Percentiles rank a stretch among this genome's conserved stretches.
Conservation (phyloP, 2,797 vertebrate species). For the Thalassophryne amazonica region DNA sequence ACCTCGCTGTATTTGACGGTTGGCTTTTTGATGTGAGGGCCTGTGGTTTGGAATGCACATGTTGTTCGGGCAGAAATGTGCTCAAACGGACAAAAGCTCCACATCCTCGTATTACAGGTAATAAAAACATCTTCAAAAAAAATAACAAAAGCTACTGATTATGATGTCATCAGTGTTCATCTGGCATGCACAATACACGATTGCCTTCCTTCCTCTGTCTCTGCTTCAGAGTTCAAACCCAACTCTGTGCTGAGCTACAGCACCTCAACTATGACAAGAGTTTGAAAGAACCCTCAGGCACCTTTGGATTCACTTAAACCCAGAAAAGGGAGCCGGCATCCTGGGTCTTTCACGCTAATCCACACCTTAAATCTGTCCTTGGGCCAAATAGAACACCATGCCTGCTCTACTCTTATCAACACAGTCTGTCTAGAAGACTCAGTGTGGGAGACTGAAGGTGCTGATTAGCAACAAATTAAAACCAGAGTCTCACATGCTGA, state of each 20-base stretch:
- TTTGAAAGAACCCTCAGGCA: slow-evolving; percentile 33
- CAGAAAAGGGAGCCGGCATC: slow-evolving; percentile 32
- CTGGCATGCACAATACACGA: slow-evolving; percentile 2
- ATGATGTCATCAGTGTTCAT: neutral
- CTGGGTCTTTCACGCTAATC: slow-evolving; percentile 50
- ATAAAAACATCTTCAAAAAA: neutral
- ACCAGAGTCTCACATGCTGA: slow-evolving; percentile 6
- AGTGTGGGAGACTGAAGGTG: neutral
- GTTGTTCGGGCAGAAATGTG: too few species aligned
- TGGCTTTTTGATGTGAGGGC: slow-evolving; percentile 33
- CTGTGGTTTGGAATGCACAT: slow-evolving; percentile 47
- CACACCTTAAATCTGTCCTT: slow-evolving; percentile 52
- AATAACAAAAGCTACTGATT: neutral
- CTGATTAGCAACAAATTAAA: slow-evolving; percentile 3
- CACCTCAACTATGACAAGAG: slow-evolving; percentile 6
- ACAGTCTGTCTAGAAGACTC: slow-evolving; percentile 6
- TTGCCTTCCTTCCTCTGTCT: too few species aligned
- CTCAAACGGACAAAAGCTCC: too few species aligned
- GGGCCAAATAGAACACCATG: slow-evolving; percentile 36
- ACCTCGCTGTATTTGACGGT: slow-evolving; percentile 36
- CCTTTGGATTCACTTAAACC: slow-evolving; percentile 40
- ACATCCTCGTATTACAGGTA: too few species aligned
- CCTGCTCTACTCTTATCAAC: slow-evolving; percentile 20
- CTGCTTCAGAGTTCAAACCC: too few species aligned
- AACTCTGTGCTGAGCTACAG: too few species aligned